Evolutionary conservation across 2,113 vertebrate species (phyloP), one percentile per base, ranked within the genome.

Genomic region (Hymenochirus boettgeri): DNA sequence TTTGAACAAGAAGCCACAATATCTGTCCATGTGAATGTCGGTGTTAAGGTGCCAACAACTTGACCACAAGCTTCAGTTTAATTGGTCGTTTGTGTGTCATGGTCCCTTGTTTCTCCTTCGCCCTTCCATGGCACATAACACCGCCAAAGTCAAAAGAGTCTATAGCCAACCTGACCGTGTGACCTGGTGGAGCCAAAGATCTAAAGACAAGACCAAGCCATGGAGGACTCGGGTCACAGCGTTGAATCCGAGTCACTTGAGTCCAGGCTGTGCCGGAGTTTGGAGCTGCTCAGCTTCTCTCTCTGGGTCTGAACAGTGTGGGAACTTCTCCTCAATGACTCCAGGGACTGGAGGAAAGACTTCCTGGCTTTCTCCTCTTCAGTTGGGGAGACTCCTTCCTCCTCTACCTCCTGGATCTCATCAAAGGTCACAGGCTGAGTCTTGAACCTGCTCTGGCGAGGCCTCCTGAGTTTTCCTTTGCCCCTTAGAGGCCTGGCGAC

Each of bases 391-490:
- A 87, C 91, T 9, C 94, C 96, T 65, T 99, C 96, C 70, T 99
- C 96, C 60, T 98, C 96, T 65, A 96, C 95, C 86, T 99, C 96
- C 35, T 94, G 92, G 61, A 98, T 98, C 86, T 99, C 96, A 45
- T 96, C 92, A 65, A 98, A 99, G 73, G 96, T 99, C 77, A 99
- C 95, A 1, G 96, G 96, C 81, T 99, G 96, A 15, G 96, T 97
- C 80, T 98, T 98, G 84, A 97, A 96, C 70, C 95, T 91, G 18
- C 92, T 90, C 75, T 97, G 92, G 1, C 96, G 84, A 23, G 92
- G 85, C 24, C 93, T 79, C 69, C 93, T 84, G 66, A 86, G 79
- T 51, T 91, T 91, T 57, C 91, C 92, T 70, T 82, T 84, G 42
- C 87, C 84, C 78, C 77, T 33, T 86, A 83, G 8, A 72, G 85